Evolutionary conservation across 2,888 invertebrate species (phyloP).

Genomic region (Drosophila vallismaia): DNA sequence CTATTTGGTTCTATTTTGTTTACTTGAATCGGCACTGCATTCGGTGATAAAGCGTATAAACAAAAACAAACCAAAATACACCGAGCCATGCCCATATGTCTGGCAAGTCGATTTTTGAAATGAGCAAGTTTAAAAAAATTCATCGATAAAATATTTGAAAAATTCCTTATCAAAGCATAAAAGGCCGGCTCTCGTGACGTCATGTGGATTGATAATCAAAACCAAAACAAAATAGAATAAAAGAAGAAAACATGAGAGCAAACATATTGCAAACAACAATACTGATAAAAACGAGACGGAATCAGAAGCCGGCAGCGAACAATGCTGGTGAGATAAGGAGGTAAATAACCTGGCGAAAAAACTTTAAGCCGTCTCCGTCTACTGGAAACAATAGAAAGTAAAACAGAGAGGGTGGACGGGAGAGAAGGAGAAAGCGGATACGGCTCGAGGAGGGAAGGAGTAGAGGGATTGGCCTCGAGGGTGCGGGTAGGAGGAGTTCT

Average conservation of each 20-base stretch:
- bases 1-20: constrained; percentile 13
- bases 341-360: constrained; percentile 67
- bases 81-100: constrained; percentile 33
- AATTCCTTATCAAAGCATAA: constrained; percentile 40
- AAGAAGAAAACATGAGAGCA: constrained; percentile 25
- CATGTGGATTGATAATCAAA: constrained; percentile 55
- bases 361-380: constrained; percentile 62
- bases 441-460: not conserved
- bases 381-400: constrained; percentile 4
- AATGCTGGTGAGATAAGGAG: constrained; percentile 68
- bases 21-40: not conserved
- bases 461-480: constrained; percentile 8
- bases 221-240: not conserved
- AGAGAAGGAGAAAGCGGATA: constrained; percentile 3
- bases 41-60: constrained; percentile 5
- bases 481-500: constrained; percentile 23
- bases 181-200: constrained; percentile 56
- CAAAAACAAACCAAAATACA: constrained; percentile 7
- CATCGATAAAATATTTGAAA: constrained; percentile 40
- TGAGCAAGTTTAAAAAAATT: constrained; percentile 30
- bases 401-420: not conserved
- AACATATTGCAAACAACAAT: constrained; percentile 61
- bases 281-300: constrained; percentile 50
- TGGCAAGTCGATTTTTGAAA: constrained; percentile 25
- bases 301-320: constrained; percentile 43